A percentile compares a stretch with the other conserved stretches of the same genome.
phyloP scores from a whole-genome alignment of 2,888 invertebrate species.

The Blera fallax region DNA sequence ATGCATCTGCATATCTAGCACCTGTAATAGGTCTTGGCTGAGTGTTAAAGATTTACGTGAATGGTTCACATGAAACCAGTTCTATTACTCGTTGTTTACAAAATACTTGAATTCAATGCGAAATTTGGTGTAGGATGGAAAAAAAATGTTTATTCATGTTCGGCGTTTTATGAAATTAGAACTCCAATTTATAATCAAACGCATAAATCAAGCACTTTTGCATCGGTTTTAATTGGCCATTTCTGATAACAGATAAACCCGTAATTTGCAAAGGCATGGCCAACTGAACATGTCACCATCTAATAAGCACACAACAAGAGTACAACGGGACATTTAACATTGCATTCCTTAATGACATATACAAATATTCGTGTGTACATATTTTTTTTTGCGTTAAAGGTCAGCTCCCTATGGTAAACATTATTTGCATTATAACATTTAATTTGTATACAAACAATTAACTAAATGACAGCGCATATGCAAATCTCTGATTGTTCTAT shows the following conservation, averaged over 20 bases:
- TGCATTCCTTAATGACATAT: neutral
- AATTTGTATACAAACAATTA: slow-evolving; percentile 31
- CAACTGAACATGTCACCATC: neutral
- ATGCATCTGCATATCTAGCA: too few species aligned
- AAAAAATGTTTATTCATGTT: neutral
- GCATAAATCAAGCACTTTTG: neutral
- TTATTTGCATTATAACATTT: slow-evolving; percentile 27
- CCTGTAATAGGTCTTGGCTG: too few species aligned
- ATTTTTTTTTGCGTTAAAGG: neutral
- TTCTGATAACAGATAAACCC: neutral
- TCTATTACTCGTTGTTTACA: too few species aligned
- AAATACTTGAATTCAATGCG: too few species aligned
- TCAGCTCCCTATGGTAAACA: neutral
- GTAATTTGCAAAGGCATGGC: neutral
- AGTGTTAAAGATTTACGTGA: too few species aligned
- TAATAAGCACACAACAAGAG: neutral
- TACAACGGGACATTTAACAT: neutral
- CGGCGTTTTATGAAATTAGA: neutral
- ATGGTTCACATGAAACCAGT: too few species aligned
- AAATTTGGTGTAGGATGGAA: too few species aligned
- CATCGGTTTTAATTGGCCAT: neutral
- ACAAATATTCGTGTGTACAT: too few species aligned
- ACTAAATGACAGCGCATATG: slow-evolving; percentile 18
- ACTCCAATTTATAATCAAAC: neutral
- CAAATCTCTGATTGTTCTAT: slow-evolving; percentile 34